These are phyloP conservation scores for Eriosoma lanigerum DNA, from an alignment of 1,140 invertebrate species.

Conservation along the genomic window DNA sequence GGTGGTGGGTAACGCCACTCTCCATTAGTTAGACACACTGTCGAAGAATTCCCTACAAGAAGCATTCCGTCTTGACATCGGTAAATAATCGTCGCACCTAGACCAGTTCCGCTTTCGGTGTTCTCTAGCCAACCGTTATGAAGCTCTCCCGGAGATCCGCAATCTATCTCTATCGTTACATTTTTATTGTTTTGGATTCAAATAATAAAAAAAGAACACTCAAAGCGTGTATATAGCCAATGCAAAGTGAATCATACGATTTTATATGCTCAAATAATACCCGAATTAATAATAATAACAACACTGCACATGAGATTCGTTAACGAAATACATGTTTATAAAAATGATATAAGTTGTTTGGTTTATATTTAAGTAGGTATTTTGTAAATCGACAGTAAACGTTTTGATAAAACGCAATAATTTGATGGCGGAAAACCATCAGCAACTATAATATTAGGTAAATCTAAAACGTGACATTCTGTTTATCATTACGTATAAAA, in stretches of 20 bases:
- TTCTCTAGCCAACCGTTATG: slow-evolving; percentile 96
- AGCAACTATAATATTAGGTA: not conserved
- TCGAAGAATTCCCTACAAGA: slow-evolving; percentile 83
- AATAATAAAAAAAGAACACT: slow-evolving; percentile 1
- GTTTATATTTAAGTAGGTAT: too few species aligned
- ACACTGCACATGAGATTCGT: not conserved
- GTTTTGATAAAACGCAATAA: not conserved
- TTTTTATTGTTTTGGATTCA: slow-evolving; percentile 39
- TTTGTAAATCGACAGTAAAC: too few species aligned
- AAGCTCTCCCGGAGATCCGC: slow-evolving; percentile 82
- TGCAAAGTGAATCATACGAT: not conserved
- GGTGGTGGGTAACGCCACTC: slow-evolving; percentile 91
- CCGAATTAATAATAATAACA: not conserved
- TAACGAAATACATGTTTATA: too few species aligned
- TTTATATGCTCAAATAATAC: not conserved
- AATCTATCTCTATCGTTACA: slow-evolving; percentile 80
- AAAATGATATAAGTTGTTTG: too few species aligned
- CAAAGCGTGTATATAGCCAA: not conserved
- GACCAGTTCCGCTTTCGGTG: slow-evolving; percentile 80
- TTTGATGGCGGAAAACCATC: not conserved
- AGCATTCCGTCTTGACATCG: slow-evolving; percentile 91
- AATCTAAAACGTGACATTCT: too few species aligned
- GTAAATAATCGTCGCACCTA: slow-evolving; percentile 90
- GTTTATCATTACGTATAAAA: too few species aligned
- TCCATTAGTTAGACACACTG: slow-evolving; percentile 88